Evolutionary conservation across 1,140 invertebrate species (phyloP).

Genomic region (Drosophila pruinosa): DNA sequence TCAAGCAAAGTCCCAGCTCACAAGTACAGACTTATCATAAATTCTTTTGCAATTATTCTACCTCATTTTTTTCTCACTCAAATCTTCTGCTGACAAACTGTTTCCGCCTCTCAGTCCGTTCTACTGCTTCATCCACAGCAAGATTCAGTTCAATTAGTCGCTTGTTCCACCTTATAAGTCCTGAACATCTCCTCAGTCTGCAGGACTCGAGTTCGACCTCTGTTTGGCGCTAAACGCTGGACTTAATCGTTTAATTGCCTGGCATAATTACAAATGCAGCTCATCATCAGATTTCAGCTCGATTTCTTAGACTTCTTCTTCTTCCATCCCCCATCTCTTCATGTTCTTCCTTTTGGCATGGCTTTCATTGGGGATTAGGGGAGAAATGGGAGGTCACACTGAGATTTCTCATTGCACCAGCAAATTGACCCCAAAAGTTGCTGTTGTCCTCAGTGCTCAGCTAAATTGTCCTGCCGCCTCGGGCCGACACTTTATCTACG

Average conservation of each 20-base stretch:
- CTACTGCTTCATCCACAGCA: not conserved
- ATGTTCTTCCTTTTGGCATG: not conserved
- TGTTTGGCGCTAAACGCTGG: conserved; percentile 24
- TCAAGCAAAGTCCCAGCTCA: not conserved
- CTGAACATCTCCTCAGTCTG: not conserved
- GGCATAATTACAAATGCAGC: conserved; percentile 80
- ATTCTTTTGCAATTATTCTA: not conserved
- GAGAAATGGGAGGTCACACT: not conserved
- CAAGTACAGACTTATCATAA: not conserved
- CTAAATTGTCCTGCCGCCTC: conserved; percentile 32
- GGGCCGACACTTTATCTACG: conserved; percentile 21
- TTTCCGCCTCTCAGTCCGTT: not conserved
- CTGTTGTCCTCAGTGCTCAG: conserved; percentile 36
- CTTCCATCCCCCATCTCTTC: not conserved
- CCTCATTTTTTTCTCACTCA: not conserved
- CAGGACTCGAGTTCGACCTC: conserved; percentile 9
- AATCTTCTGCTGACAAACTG: not conserved
- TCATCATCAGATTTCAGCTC: conserved; percentile 79
- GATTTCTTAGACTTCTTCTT: conserved; percentile 46
- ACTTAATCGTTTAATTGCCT: conserved; percentile 79
- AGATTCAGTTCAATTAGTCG: conserved; percentile 58
- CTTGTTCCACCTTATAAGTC: conserved; percentile 56
- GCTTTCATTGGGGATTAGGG: not conserved
- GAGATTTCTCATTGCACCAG: conserved; percentile 36
- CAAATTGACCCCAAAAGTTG: conserved; percentile 52